Percentiles rank a stretch among this genome's conserved stretches.
These are phyloP conservation scores for Physocephala rufipes DNA, from an alignment of 2,888 invertebrate species.

Conservation along the genomic window DNA sequence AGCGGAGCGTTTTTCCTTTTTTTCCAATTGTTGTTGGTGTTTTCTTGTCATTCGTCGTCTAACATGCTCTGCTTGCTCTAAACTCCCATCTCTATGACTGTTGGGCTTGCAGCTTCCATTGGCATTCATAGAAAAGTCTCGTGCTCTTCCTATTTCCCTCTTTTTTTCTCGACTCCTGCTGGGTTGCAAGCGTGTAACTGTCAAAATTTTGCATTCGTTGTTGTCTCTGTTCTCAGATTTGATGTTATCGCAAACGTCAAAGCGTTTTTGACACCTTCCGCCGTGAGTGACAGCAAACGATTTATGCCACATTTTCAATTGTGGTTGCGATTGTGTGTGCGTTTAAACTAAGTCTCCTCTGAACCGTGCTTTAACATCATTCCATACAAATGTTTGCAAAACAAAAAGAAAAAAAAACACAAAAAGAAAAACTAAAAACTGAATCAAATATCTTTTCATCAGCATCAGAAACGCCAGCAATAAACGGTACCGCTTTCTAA, in stretches of 20 bases:
- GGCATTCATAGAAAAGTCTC: background rate
- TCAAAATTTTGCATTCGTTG: conserved; percentile 24
- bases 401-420: conserved; percentile 25
- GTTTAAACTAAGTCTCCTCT: background rate
- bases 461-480: background rate
- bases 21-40: no score
- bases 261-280: conserved; percentile 47
- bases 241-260: conserved; percentile 44
- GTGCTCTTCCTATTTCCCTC: background rate
- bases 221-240: conserved; percentile 9
- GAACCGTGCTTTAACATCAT: background rate
- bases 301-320: background rate
- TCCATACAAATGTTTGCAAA: background rate
- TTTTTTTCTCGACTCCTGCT: background rate
- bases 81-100: conserved; percentile 31
- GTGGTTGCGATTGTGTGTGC: conserved; percentile 1
- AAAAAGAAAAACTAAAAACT: background rate
- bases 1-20: no score
- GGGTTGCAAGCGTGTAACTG: conserved; percentile 9
- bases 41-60: conserved; percentile 31
- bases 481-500: background rate
- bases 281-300: conserved; percentile 29
- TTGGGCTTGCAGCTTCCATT: conserved; percentile 7
- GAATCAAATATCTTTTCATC: conserved; percentile 24
- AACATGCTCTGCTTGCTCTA: conserved; percentile 56